Evolutionary conservation across 2,797 vertebrate species (phyloP).

Genomic region (Austrolebias charrua): DNA sequence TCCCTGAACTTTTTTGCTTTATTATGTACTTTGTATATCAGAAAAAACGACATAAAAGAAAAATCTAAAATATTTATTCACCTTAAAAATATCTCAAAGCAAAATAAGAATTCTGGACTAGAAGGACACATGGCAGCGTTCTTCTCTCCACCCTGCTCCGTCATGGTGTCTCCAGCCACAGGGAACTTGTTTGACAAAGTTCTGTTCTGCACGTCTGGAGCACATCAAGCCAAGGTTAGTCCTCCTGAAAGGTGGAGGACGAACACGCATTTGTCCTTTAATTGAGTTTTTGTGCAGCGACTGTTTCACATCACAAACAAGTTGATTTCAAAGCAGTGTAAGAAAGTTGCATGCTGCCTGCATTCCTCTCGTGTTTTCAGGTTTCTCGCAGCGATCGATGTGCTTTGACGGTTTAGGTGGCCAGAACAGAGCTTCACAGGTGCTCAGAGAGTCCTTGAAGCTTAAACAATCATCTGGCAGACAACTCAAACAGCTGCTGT

Average conservation of each 20-base stretch:
- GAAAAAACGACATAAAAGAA: no score
- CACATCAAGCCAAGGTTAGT: conserved; percentile 12
- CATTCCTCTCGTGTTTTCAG: conserved; percentile 25
- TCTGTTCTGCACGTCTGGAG: not conserved
- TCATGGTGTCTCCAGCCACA: not conserved
- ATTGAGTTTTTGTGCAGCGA: conserved; percentile 3
- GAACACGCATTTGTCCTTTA: not conserved
- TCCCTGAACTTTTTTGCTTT: no score
- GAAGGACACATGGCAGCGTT: not conserved
- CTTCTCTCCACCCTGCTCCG: not conserved
- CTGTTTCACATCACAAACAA: conserved; percentile 16
- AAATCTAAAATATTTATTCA: no score
- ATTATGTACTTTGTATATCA: no score
- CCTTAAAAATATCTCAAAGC: not conserved
- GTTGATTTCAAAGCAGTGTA: conserved; percentile 14
- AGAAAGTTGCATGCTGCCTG: conserved; percentile 17
- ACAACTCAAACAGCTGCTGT: conserved; percentile 15
- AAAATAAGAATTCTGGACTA: not conserved
- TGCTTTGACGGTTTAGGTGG: conserved; percentile 3
- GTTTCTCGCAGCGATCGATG: conserved; percentile 15
- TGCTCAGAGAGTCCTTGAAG: conserved; percentile 36
- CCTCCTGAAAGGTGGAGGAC: not conserved
- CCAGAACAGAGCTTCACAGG: not conserved
- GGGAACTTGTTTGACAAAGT: conserved; percentile 6
- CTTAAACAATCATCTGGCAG: conserved; percentile 12